Conservation (phyloP, 2,113 vertebrate genomes). For the Arenaria interpres region DNA sequence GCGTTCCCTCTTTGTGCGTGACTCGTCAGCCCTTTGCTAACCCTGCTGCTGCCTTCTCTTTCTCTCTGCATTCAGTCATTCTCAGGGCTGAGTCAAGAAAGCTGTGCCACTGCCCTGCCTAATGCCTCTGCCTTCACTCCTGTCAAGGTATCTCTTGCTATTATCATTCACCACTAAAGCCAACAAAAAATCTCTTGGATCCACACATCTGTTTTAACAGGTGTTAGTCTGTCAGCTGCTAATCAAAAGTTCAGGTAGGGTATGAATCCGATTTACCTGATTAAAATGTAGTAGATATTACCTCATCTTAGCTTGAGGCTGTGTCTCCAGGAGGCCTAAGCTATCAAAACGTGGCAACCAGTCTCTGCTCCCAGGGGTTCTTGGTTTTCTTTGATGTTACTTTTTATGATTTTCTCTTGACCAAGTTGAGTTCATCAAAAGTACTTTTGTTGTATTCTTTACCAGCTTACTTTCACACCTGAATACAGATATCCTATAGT, state of each 20-base stretch:
- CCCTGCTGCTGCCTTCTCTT: constrained; percentile 62
- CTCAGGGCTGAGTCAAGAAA: constrained; percentile 67
- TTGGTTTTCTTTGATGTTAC: background rate
- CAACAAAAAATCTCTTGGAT: constrained; percentile 43
- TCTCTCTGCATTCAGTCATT: constrained; percentile 64
- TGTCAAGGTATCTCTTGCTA: constrained; percentile 72
- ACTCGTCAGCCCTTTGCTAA: constrained; percentile 38
- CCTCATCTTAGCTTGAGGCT: constrained; percentile 44
- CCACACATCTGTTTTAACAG: constrained; percentile 33
- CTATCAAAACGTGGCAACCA: background rate
- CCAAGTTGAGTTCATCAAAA: background rate
- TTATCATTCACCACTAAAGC: constrained; percentile 45
- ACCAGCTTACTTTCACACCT: background rate
- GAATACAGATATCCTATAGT: background rate
- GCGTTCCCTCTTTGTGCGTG: background rate
- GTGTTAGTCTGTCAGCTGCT: constrained; percentile 56
- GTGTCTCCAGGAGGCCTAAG: background rate
- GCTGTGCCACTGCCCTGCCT: constrained; percentile 64
- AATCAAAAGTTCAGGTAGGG: constrained; percentile 69
- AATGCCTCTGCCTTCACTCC: constrained; percentile 64
- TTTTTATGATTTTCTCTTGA: background rate
- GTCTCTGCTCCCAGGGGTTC: background rate
- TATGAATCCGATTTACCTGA: background rate
- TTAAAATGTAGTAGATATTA: background rate
- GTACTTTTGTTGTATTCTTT: background rate